These are phyloP conservation scores for Bolborhynchus lineola DNA, from an alignment of 2,113 vertebrate genomes.

Conservation along the genomic window DNA sequence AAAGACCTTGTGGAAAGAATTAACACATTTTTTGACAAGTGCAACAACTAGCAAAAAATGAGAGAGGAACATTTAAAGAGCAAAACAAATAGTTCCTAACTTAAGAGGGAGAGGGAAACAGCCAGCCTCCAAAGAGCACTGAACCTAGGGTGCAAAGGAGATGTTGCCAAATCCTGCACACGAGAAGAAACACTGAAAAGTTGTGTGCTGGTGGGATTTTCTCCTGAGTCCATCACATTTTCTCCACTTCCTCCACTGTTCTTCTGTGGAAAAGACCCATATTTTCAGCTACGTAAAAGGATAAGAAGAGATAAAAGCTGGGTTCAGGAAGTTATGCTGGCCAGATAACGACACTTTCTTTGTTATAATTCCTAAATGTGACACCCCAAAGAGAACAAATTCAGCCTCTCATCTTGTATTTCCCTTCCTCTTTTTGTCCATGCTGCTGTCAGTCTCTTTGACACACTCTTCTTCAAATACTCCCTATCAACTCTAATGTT, in stretches of 20 bases:
- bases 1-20: not conserved
- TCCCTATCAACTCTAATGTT: constrained; percentile 64
- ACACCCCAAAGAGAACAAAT: constrained; percentile 52
- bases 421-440: constrained; percentile 53
- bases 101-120: not conserved
- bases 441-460: constrained; percentile 47
- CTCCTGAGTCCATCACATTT: not conserved
- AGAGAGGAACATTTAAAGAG: not conserved
- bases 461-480: constrained; percentile 62
- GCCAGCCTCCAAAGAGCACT: not conserved
- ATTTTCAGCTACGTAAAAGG: constrained; percentile 47
- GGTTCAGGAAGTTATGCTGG: constrained; percentile 52
- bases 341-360: constrained; percentile 55
- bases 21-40: not conserved
- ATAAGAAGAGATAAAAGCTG: constrained; percentile 61
- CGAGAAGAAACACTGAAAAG: not conserved
- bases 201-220: not conserved
- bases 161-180: not conserved
- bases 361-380: constrained; percentile 54
- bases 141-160: not conserved
- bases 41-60: not conserved
- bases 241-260: not conserved
- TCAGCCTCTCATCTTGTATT: constrained; percentile 38
- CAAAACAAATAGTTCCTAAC: not conserved
- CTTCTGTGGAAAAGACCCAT: constrained; percentile 1